phyloP scores from a whole-genome alignment of 2,797 vertebrate genomes.

The Urosaurus nigricauda region DNA sequence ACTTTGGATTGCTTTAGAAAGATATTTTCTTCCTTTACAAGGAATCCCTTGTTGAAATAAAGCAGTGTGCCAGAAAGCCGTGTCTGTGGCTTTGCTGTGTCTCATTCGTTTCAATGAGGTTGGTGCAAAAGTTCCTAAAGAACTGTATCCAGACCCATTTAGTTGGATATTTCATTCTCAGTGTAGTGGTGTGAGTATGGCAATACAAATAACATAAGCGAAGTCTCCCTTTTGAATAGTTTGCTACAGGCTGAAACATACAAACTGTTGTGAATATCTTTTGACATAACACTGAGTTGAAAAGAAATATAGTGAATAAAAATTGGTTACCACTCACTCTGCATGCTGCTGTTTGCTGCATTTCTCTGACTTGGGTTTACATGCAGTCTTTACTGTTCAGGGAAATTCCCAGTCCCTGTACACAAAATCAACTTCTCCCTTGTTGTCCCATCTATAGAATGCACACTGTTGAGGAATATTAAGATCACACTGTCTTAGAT shows the following conservation, averaged over 20 bases:
- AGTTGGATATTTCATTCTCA: not conserved
- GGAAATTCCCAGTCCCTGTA: not conserved
- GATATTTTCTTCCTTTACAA: not conserved
- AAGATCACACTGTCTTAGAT: fast-evolving
- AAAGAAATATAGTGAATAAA: not conserved
- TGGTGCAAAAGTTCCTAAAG: not conserved
- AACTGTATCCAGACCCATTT: not conserved
- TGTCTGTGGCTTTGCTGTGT: not conserved
- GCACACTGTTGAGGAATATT: constrained; percentile 31
- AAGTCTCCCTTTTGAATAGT: not conserved
- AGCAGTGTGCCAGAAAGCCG: not conserved
- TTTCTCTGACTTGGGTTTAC: not conserved
- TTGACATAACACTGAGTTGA: not conserved
- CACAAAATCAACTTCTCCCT: constrained; percentile 1
- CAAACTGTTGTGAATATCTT: not conserved
- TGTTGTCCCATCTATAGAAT: not conserved
- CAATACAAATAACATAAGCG: not conserved
- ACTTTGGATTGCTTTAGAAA: not conserved
- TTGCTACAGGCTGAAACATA: not conserved
- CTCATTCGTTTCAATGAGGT: not conserved
- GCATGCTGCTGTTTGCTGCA: not conserved
- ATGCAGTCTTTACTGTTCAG: fast-evolving
- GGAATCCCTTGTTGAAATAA: not conserved
- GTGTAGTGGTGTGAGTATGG: not conserved
- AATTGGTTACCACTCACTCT: not conserved